phyloP scores from a whole-genome alignment of 2,888 invertebrate genomes.

The Alviniconcha strummeri region DNA sequence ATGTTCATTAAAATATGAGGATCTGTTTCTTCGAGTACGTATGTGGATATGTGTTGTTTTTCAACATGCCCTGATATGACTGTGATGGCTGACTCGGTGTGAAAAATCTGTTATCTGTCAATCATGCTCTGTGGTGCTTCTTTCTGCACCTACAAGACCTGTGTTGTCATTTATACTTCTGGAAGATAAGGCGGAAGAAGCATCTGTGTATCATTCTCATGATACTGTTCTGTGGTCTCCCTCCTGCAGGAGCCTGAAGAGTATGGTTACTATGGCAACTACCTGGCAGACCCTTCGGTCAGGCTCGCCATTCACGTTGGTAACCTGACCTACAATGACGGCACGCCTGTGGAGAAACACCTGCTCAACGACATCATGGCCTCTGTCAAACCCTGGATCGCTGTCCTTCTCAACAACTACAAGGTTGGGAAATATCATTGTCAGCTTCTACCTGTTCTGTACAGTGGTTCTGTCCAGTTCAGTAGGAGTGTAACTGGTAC shows the following conservation, averaged over 20 bases:
- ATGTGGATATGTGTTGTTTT: too few species aligned
- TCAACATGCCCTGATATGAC: too few species aligned
- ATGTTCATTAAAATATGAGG: too few species aligned
- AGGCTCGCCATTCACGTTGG: constrained; percentile 90
- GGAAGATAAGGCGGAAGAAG: too few species aligned
- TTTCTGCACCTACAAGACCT: too few species aligned
- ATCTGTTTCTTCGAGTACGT: too few species aligned
- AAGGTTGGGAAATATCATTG: constrained; percentile 49
- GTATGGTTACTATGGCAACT: constrained; percentile 63
- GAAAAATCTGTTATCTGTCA: neutral
- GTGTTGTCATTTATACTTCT: too few species aligned
- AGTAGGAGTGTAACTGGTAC: too few species aligned
- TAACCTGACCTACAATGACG: constrained; percentile 79
- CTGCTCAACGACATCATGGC: constrained; percentile 84
- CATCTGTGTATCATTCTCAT: neutral
- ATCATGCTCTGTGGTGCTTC: too few species aligned
- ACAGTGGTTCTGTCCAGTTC: too few species aligned
- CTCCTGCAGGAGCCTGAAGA: constrained; percentile 48
- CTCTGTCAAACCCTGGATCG: constrained; percentile 79
- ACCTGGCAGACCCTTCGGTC: constrained; percentile 73
- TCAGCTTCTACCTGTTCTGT: too few species aligned
- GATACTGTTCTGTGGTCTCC: neutral
- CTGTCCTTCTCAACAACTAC: constrained; percentile 69
- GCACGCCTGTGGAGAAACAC: constrained; percentile 80
- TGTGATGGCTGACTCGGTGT: neutral